Percentiles rank a stretch among this genome's conserved stretches.
phyloP scores from a whole-genome alignment of 2,797 vertebrate species.

The Sebastes kiyomatsui region DNA sequence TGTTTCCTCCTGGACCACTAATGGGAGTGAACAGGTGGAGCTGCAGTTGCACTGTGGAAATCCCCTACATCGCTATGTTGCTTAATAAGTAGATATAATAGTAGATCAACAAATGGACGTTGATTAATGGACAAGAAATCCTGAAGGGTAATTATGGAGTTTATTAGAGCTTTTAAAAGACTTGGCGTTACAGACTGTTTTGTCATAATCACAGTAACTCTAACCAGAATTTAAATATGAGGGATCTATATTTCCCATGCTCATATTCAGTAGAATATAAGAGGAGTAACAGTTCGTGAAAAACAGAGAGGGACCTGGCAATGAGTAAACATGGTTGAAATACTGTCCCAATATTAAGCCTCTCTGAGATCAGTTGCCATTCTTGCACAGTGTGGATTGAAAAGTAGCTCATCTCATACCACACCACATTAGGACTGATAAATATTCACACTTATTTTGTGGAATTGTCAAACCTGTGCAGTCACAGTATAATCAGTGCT shows the following conservation, averaged over 20 bases:
- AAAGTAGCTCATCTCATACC: neutral
- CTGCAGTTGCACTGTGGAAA: slow-evolving; percentile 66
- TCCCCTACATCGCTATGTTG: slow-evolving; percentile 46
- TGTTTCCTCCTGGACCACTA: slow-evolving; percentile 48
- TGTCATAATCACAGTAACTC: neutral
- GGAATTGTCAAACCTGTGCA: neutral
- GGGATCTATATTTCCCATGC: neutral
- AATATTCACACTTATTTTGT: neutral
- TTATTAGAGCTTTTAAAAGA: neutral
- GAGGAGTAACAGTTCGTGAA: neutral
- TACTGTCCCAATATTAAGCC: neutral
- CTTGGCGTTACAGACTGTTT: no score
- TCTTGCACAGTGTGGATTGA: neutral
- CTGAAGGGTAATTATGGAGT: neutral
- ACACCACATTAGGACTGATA: neutral
- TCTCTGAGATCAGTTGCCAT: neutral
- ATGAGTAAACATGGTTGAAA: neutral
- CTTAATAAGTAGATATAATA: neutral
- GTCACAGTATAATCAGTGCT: neutral
- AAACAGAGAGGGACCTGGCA: no score
- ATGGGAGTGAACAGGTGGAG: slow-evolving; percentile 72
- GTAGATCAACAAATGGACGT: slow-evolving; percentile 12
- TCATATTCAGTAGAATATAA: neutral
- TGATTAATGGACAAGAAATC: neutral
- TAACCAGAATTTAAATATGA: neutral